Evolutionary conservation across 2,797 vertebrate species (phyloP).

Genomic region (Naso thynnoides): DNA sequence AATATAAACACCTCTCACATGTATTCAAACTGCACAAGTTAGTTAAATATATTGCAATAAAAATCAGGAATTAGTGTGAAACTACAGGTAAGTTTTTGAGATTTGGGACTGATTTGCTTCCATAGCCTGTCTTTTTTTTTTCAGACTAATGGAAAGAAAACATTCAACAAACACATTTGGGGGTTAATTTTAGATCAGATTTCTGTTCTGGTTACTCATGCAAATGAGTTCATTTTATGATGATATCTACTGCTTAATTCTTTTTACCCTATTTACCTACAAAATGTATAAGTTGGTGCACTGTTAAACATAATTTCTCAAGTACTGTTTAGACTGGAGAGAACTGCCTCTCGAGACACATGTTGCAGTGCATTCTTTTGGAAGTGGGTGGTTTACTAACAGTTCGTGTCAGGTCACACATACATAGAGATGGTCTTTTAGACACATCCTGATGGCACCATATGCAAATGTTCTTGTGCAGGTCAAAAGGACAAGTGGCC

Average conservation of each 20-base stretch:
- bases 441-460: slow-evolving; percentile 60
- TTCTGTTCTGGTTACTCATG: too few species aligned
- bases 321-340: background rate
- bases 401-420: slow-evolving; percentile 17
- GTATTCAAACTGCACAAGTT: background rate
- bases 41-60: too few species aligned
- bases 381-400: background rate
- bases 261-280: background rate
- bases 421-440: slow-evolving; percentile 41
- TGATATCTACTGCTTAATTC: too few species aligned
- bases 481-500: slow-evolving; percentile 71
- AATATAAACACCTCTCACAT: slow-evolving; percentile 10
- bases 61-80: too few species aligned
- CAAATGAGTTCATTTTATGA: too few species aligned
- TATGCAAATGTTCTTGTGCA: slow-evolving; percentile 64
- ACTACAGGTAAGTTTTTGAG: too few species aligned
- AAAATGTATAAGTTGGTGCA: background rate
- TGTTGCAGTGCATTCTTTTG: slow-evolving; percentile 1
- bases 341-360: background rate
- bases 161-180: too few species aligned
- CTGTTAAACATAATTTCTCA: background rate
- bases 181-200: too few species aligned
- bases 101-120: too few species aligned
- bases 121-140: too few species aligned
- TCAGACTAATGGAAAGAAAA: too few species aligned